These are phyloP conservation scores for Gephyroberyx darwinii DNA, from an alignment of 2,797 vertebrate genomes.

Conservation along the genomic window DNA sequence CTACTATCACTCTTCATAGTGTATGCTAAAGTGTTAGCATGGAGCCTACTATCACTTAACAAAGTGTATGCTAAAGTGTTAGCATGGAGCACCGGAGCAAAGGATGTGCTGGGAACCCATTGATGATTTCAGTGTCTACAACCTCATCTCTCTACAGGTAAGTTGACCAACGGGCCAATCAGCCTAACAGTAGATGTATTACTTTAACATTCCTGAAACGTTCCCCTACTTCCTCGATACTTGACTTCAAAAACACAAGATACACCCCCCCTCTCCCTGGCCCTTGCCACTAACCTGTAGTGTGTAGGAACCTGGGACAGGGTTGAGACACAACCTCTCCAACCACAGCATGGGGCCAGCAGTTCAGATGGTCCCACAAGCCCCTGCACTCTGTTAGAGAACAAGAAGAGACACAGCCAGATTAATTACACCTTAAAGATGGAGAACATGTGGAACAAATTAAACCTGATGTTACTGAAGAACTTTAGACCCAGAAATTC, in stretches of 20 bases:
- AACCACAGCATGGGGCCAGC: constrained; percentile 80
- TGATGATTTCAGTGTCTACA: no score
- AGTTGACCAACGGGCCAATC: no score
- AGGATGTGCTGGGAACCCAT: no score
- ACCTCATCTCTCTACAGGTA: no score
- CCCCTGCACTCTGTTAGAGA: constrained; percentile 75
- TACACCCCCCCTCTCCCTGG: not conserved
- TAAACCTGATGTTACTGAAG: not conserved
- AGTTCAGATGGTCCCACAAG: constrained; percentile 87
- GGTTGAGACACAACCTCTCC: constrained; percentile 80
- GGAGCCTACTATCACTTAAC: no score
- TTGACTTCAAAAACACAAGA: not conserved
- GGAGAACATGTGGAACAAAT: not conserved
- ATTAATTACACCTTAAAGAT: not conserved
- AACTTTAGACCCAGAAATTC: not conserved
- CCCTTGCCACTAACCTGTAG: constrained; percentile 50
- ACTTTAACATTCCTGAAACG: no score
- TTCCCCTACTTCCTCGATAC: no score
- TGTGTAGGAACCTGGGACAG: constrained; percentile 81
- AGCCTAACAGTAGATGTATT: no score
- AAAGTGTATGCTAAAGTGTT: no score
- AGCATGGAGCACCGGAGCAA: no score
- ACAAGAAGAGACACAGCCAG: not conserved
- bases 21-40: no score
- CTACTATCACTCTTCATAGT: no score